Evolutionary conservation across 1,140 invertebrate genomes (phyloP).

Genomic region (Camponotus pennsylvanicus): DNA sequence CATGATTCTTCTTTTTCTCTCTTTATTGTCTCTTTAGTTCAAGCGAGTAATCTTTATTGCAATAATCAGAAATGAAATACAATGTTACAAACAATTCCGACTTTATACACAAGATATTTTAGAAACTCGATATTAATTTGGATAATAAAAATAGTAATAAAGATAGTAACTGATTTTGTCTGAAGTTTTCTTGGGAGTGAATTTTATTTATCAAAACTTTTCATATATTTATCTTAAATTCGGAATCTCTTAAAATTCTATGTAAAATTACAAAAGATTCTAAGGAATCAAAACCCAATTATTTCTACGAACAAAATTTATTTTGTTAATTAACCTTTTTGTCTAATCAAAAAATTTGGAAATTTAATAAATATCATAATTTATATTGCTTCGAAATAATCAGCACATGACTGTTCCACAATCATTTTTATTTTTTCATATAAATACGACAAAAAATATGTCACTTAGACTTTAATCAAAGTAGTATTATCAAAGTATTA

Average conservation of each 20-base stretch:
- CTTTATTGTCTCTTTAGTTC: not conserved
- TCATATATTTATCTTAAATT: not conserved
- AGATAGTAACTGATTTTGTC: not conserved
- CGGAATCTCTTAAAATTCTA: no score
- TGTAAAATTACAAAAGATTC: not conserved
- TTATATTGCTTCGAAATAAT: no score
- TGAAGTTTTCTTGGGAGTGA: not conserved
- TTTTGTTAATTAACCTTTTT: not conserved
- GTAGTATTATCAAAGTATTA: no score
- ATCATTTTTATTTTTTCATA: no score
- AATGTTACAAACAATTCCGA: not conserved
- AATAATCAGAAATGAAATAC: slow-evolving; percentile 49
- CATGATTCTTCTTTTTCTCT: not conserved
- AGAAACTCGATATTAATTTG: not conserved
- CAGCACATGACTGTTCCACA: not conserved
- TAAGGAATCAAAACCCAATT: no score
- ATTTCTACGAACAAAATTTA: no score
- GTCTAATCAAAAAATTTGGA: no score
- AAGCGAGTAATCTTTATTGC: slow-evolving; percentile 28
- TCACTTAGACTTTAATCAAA: no score
- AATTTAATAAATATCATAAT: no score
- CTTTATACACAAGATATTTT: not conserved
- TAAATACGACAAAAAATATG: no score
- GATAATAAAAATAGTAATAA: not conserved
- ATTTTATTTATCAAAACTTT: slow-evolving; percentile 2